phyloP scores from a whole-genome alignment of 2,797 vertebrate species.

The Odontamblyopus rebecca region DNA sequence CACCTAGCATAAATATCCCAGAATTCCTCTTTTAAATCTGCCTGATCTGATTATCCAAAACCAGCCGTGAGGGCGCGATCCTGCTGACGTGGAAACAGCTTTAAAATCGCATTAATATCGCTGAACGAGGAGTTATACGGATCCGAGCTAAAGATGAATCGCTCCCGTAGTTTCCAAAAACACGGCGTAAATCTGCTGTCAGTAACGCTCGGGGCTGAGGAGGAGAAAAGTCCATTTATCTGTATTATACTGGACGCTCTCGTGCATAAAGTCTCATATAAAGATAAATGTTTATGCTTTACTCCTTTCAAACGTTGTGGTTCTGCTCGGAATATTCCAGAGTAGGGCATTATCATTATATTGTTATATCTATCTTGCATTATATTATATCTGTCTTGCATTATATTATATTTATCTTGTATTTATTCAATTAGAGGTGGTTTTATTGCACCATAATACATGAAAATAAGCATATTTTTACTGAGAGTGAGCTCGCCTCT shows the following conservation, averaged over 20 bases:
- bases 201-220: conserved; percentile 32
- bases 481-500: no score
- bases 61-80: conserved; percentile 27
- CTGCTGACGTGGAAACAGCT: conserved; percentile 36
- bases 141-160: conserved; percentile 27
- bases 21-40: not conserved
- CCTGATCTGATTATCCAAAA: not conserved
- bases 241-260: conserved; percentile 35
- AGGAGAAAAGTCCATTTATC: conserved; percentile 37
- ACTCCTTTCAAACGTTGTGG: no score
- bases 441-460: no score
- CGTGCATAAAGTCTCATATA: conserved; percentile 32
- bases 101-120: conserved; percentile 28
- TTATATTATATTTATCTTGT: no score
- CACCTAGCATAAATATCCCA: not conserved
- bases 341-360: no score
- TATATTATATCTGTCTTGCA: no score
- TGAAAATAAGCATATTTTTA: no score
- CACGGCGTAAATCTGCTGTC: conserved; percentile 64
- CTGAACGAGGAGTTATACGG: conserved; percentile 32
- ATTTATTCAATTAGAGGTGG: no score
- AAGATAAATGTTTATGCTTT: conserved; percentile 29
- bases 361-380: no score
- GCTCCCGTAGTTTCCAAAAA: conserved; percentile 67
- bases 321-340: no score